Base-by-base conservation (phyloP, 37 sponge, comb jelly and placozoan genomes). In the Diacarnus erythraeanus region DNA sequence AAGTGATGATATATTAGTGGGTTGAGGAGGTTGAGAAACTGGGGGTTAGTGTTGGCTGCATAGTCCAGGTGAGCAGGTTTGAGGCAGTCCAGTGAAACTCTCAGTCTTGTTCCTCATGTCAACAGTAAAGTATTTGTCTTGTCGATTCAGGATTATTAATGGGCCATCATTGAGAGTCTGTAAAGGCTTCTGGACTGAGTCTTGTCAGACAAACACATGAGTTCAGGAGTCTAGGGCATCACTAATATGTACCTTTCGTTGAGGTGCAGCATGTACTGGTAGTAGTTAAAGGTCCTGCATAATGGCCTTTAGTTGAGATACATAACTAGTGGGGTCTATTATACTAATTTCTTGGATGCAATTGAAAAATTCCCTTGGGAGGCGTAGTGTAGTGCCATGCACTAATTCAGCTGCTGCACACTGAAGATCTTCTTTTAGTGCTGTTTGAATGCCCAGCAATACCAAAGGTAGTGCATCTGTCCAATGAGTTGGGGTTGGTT, bases 171-270 rank as follows among this genome's bases (percentile, higher is more conserved):
- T n/a, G n/a, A n/a, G n/a, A n/a, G n/a, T n/a, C n/a, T n/a, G n/a
- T n/a, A n/a, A n/a, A n/a, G n/a, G n/a, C n/a, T n/a, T n/a, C 79
- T 31, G 12, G n/a, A n/a, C n/a, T n/a, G n/a, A n/a, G n/a, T n/a
- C n/a, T n/a, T n/a, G n/a, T n/a, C n/a, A n/a, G n/a, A 78, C 69
- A 65, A 78, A 78, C 6, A 78, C 79, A 65, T 78, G 79, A 1
- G 68, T 78, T 9, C 79, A 78, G 2, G 79, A 27, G 6, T 42
- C 34, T n/a, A 78, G 66, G 43, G 22, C 44, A 2, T 34, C 5
- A 35, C 63, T 58, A 20, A 76, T 40, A 38, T 76, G 71, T 12
- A 69, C 39, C 20, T 29, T 29, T 6, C 39, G 71, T 41, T 69
- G 71, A 10, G 71, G 71, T 10, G 30, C 29, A 64, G 29, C 30